Evolutionary conservation across 2,113 vertebrate species (phyloP).

Genomic region (Aegithalos caudatus): DNA sequence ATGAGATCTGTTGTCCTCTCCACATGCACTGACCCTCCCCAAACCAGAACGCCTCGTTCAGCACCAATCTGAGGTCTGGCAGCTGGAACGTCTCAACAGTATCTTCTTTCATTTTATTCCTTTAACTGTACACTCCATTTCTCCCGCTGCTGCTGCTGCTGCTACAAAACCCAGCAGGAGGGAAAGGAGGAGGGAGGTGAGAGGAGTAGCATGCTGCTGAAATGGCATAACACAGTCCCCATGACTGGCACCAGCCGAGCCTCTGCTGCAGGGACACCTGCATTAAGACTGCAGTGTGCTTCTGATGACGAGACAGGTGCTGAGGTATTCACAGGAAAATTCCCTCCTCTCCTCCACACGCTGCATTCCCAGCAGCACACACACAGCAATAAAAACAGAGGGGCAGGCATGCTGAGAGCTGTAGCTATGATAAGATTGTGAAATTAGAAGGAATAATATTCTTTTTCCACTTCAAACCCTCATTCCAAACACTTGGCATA

Average conservation of each 20-base stretch:
- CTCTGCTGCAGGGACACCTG: constrained; percentile 45
- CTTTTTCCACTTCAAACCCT: background rate
- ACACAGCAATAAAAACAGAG: background rate
- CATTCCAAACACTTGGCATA: background rate
- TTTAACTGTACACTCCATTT: background rate
- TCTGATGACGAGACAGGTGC: constrained; percentile 11
- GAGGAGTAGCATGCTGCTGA: background rate
- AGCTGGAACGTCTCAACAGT: background rate
- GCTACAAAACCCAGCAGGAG: background rate
- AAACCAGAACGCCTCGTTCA: background rate
- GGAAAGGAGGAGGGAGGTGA: background rate
- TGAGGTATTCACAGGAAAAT: background rate
- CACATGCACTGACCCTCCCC: background rate
- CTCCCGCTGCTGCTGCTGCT: background rate
- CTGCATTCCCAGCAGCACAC: background rate
- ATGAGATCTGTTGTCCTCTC: background rate
- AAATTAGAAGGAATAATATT: background rate
- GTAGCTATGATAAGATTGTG: background rate
- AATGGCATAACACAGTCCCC: background rate
- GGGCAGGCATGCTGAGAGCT: background rate
- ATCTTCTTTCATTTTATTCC: background rate
- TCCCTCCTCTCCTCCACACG: background rate
- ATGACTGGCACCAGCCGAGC: background rate
- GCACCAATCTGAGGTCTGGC: background rate
- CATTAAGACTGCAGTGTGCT: constrained; percentile 43